Percentiles rank a stretch among this genome's conserved stretches.
phyloP scores from a whole-genome alignment of 2,113 vertebrate species.

The Geococcyx californianus region DNA sequence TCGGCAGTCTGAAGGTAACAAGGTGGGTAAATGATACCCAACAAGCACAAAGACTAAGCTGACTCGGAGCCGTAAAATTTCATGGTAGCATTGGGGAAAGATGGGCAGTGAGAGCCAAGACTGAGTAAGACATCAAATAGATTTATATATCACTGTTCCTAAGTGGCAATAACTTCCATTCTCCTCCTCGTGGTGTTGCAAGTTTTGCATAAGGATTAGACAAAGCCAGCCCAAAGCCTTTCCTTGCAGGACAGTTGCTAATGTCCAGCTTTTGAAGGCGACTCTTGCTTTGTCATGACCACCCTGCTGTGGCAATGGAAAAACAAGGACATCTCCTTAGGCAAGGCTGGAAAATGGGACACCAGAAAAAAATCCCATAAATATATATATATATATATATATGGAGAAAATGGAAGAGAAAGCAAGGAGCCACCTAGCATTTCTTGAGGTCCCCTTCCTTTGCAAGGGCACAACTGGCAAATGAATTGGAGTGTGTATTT shows the following conservation, averaged over 20 bases:
- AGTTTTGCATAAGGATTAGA: neutral
- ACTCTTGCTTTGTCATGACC: neutral
- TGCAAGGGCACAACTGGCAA: accelerated
- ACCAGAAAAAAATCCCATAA: too few relatives aligned
- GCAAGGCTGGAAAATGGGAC: neutral
- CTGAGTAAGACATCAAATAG: neutral
- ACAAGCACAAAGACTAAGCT: neutral
- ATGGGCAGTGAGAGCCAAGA: neutral
- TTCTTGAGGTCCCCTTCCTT: neutral
- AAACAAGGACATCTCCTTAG: neutral
- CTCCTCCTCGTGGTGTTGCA: neutral
- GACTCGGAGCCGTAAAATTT: neutral
- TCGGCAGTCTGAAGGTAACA: neutral
- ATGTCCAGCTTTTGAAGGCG: neutral
- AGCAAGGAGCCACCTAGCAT: neutral
- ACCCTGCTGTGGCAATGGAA: neutral
- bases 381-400: too few relatives aligned
- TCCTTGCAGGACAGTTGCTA: neutral
- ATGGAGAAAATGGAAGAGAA: neutral
- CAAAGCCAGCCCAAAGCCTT: neutral
- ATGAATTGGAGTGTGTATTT: neutral
- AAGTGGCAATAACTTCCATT: neutral
- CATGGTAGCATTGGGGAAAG: neutral
- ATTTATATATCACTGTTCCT: neutral
- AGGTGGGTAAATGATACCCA: neutral